Base-by-base conservation (phyloP, 2,113 vertebrate genomes). In the Oceanites oceanicus region DNA sequence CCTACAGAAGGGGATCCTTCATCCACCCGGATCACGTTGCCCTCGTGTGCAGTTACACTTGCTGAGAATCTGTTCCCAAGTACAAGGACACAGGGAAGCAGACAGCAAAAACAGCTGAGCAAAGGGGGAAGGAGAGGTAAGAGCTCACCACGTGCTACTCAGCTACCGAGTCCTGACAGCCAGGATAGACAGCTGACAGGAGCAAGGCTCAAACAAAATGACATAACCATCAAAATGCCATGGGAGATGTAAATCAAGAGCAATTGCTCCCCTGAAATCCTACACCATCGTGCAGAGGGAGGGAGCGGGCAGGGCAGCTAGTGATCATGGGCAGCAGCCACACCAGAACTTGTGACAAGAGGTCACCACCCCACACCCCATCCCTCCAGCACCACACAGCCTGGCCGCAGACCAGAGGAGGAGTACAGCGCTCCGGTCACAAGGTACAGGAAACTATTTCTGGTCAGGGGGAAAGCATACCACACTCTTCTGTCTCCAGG, bases 381-480 rank as follows among this genome's bases (percentile, higher is more conserved):
- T 87, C 87, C 93, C 89, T 89, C 83, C 86, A 81, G 79, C 93
- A 86, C 90, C 58, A 65, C 76, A 75, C 76, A 83, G 95, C 86
- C 92, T 97, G 96, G 96, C 93, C 1, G 0, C 55, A 59, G 87
- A 97, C 93, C 94, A 95, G 88, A 71, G 73, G 71, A 96, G 90
- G 82, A 96, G 96, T 82, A 95, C 91, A 89, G 93, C 79, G 2
- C 95, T 92, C 67, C 0, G 12, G 95, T 98, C 97, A 98, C 97
- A 98, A 97, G 97, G 96, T 97, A 97, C 96, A 86, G 93, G 93
- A 95, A 97, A 97, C 97, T 97, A 98, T 97, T 97, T 97, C 97
- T 97, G 97, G 97, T 97, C 94, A 61, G 91, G 93, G 94, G 96
- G 88, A 95, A 97, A 96, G 94, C 96, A 97, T 97, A 97, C 95